Evolutionary conservation across 2,888 invertebrate species (phyloP).

Genomic region (Nezara viridula): DNA sequence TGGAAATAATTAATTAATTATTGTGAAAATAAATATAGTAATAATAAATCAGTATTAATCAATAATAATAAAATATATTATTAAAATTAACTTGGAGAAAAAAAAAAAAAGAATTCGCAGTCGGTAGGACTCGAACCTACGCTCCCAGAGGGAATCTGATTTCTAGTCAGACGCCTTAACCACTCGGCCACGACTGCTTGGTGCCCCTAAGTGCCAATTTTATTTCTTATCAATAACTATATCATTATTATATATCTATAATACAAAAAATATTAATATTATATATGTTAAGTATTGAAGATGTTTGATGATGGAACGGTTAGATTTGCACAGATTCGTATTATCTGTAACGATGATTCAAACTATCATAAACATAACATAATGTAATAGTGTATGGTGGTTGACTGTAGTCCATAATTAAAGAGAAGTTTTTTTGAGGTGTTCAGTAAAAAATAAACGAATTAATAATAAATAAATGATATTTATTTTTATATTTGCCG

Average conservation of each 20-base stretch:
- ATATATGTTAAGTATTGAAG: too few relatives aligned
- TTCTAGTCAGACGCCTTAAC: slow-evolving; percentile 49
- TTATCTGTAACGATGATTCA: neutral
- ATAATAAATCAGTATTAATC: too few relatives aligned
- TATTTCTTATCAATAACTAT: neutral
- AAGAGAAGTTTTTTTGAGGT: too few relatives aligned
- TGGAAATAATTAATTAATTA: too few relatives aligned
- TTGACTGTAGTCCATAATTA: too few relatives aligned
- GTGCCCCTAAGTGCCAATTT: neutral
- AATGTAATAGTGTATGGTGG: too few relatives aligned
- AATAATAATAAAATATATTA: too few relatives aligned
- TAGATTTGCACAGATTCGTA: neutral
- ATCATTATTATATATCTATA: neutral
- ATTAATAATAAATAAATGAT: too few relatives aligned
- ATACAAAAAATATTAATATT: neutral
- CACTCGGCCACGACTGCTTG: slow-evolving; percentile 38
- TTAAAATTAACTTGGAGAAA: neutral
- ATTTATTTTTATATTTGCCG: too few relatives aligned
- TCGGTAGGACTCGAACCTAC: slow-evolving; percentile 51
- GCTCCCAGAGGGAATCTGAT: slow-evolving; percentile 51
- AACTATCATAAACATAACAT: too few relatives aligned
- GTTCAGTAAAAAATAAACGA: too few relatives aligned
- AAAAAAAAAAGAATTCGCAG: neutral
- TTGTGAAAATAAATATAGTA: too few relatives aligned
- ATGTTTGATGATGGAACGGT: neutral